A percentile compares a stretch with the other conserved stretches of the same genome.
phyloP scores from a whole-genome alignment of 2,888 invertebrate species.

The Sphinx pinastri region DNA sequence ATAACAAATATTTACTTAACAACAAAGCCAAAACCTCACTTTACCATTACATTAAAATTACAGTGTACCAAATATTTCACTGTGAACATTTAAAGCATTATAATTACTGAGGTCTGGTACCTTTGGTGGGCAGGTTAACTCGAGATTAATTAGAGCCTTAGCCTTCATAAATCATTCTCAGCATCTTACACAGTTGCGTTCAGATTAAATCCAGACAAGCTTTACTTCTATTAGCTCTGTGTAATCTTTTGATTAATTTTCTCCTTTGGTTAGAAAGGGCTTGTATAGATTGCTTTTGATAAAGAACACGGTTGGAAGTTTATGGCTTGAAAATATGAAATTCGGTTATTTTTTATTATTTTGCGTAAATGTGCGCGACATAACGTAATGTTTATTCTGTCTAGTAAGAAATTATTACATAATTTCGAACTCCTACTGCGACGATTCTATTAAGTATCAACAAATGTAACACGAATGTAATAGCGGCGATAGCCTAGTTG shows the following conservation, averaged over 20 bases:
- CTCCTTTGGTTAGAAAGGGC: neutral
- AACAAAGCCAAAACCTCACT: neutral
- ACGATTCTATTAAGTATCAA: no score
- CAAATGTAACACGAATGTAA: no score
- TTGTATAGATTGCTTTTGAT: neutral
- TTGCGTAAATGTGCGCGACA: no score
- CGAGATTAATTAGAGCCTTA: conserved; percentile 51
- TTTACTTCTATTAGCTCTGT: conserved; percentile 9
- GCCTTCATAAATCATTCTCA: conserved; percentile 53
- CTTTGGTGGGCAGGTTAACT: conserved; percentile 48
- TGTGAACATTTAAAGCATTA: conserved; percentile 29
- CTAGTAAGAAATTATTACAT: no score
- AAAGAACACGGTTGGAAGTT: neutral
- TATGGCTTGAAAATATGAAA: neutral
- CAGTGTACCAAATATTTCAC: neutral
- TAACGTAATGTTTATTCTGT: no score
- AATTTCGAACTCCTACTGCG: no score
- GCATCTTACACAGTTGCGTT: conserved; percentile 26
- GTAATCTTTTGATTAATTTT: conserved; percentile 21
- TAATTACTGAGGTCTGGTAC: conserved; percentile 41
- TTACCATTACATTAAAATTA: neutral
- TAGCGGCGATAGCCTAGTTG: no score
- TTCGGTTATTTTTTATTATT: no score
- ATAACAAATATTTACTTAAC: neutral
- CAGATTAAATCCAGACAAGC: conserved; percentile 4